phyloP scores from a whole-genome alignment of 2,113 vertebrate genomes.

The Himantopus leucocephalus region DNA sequence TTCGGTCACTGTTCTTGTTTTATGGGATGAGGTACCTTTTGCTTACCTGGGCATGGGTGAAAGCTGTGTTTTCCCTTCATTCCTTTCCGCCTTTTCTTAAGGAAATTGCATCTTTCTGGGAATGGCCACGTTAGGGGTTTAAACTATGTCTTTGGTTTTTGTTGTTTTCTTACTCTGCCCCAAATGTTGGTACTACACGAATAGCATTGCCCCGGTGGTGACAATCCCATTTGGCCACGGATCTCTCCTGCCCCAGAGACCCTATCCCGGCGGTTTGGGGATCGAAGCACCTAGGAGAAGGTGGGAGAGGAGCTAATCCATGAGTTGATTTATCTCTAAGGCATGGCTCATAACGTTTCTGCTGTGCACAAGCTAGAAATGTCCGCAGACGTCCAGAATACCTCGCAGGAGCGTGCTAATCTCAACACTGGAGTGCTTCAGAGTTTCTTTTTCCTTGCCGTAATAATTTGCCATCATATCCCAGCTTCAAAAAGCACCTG shows the following conservation, averaged over 20 bases:
- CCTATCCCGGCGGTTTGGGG: not conserved
- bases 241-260: not conserved
- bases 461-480: not conserved
- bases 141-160: not conserved
- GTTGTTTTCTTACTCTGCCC: not conserved
- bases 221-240: accelerated
- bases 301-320: not conserved
- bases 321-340: not conserved
- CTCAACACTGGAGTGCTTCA: not conserved
- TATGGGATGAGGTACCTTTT: not conserved
- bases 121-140: not conserved
- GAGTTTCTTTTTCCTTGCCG: not conserved
- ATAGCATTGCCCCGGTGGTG: no score
- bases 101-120: not conserved
- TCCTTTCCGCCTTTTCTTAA: not conserved
- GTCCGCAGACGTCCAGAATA: not conserved
- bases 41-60: not conserved
- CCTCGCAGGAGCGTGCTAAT: accelerated
- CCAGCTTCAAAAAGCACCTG: not conserved
- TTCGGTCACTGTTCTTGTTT: not conserved
- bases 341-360: not conserved
- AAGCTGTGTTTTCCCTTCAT: not conserved
- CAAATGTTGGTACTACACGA: not conserved
- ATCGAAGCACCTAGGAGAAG: not conserved
- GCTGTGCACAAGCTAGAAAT: not conserved